These are phyloP conservation scores for Urocitellus parryii DNA, from an alignment of 2,113 vertebrate species.

Conservation along the genomic window DNA sequence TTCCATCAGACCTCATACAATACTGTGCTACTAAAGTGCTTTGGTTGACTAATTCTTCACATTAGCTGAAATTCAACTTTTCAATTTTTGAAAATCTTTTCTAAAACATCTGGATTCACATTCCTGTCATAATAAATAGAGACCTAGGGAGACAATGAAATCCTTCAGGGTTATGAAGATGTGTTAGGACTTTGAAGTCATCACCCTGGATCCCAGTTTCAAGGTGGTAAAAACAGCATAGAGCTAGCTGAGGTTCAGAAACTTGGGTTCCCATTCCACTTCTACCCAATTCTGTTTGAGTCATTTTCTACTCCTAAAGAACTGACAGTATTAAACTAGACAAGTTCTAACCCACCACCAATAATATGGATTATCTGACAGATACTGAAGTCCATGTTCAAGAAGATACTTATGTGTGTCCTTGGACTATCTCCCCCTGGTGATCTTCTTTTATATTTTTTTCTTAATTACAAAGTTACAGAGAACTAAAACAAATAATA, in stretches of 20 bases:
- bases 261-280: background rate
- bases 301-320: constrained; percentile 31
- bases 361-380: background rate
- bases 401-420: background rate
- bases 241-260: background rate
- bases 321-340: constrained; percentile 5
- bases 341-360: constrained; percentile 7
- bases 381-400: background rate
- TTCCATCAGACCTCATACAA: background rate
- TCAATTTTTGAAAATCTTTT: constrained; percentile 39
- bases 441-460: background rate
- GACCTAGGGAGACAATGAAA: background rate
- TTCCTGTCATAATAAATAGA: background rate
- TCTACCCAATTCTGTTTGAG: background rate
- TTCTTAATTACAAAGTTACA: constrained; percentile 54
- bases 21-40: constrained; percentile 1
- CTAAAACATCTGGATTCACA: background rate
- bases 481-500: constrained; percentile 50
- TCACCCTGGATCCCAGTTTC: background rate
- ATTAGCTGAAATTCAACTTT: constrained; percentile 20
- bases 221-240: background rate
- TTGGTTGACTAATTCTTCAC: constrained; percentile 30
- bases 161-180: background rate
- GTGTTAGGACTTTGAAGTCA: background rate
- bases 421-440: background rate